Evolutionary conservation across 2,113 vertebrate species (phyloP).

Genomic region (Madoqua kirkii): DNA sequence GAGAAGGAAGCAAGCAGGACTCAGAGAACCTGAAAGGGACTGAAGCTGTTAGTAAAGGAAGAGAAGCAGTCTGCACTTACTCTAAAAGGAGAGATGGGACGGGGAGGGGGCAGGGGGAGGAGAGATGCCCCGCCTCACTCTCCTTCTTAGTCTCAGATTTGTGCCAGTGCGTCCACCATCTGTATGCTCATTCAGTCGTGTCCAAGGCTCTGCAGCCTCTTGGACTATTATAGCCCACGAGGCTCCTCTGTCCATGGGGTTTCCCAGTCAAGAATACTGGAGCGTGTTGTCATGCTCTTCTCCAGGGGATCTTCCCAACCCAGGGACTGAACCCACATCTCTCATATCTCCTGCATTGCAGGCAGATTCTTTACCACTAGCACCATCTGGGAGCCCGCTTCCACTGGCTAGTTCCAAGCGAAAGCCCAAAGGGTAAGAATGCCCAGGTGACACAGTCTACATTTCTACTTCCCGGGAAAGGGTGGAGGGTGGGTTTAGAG

Average conservation of each 20-base stretch:
- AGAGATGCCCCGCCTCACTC: background rate
- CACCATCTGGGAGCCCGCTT: background rate
- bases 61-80: background rate
- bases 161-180: background rate
- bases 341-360: background rate
- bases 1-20: background rate
- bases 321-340: background rate
- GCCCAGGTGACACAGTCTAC: background rate
- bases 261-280: background rate
- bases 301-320: background rate
- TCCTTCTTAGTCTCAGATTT: background rate
- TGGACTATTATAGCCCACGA: background rate
- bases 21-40: background rate
- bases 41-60: background rate
- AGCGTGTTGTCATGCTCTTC: background rate
- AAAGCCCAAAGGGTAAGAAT: background rate
- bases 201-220: background rate
- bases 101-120: accelerated
- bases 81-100: background rate
- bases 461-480: background rate
- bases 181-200: background rate
- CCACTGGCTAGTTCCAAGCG: background rate
- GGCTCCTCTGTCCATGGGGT: background rate
- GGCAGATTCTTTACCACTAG: background rate
- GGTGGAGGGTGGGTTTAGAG: background rate